Conservation (phyloP, 2,888 invertebrate species). For the Ectobius pallidus region DNA sequence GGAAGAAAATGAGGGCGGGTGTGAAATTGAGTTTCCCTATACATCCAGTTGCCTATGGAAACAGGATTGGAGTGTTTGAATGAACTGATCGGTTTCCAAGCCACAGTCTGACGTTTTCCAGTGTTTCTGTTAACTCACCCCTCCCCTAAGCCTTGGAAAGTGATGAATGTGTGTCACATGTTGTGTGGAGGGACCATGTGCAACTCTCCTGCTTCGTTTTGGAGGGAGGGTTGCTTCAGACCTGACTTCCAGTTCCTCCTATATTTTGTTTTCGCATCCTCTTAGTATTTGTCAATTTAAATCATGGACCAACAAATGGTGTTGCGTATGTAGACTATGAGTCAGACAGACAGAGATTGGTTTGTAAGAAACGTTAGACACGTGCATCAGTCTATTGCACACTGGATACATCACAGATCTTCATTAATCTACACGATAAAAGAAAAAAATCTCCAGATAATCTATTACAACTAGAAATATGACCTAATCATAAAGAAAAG, state of each 20-base stretch:
- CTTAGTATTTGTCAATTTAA: too few species aligned
- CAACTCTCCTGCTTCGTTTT: background rate
- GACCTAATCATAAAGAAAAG: too few species aligned
- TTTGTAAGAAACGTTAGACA: too few species aligned
- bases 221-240: background rate
- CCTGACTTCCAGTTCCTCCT: conserved; percentile 1
- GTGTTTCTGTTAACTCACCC: background rate
- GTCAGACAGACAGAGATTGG: too few species aligned
- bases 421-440: too few species aligned
- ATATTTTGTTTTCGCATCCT: background rate
- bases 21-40: background rate
- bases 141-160: background rate
- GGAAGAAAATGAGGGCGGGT: background rate
- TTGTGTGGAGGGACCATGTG: background rate
- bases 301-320: too few species aligned
- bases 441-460: too few species aligned
- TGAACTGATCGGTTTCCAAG: conserved; percentile 22
- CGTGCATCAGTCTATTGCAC: too few species aligned
- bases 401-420: too few species aligned
- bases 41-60: background rate
- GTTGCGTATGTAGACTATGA: too few species aligned
- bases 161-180: conserved; percentile 24
- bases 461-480: too few species aligned
- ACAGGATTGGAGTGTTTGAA: background rate
- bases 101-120: conserved; percentile 12